phyloP scores from a whole-genome alignment of 1,140 invertebrate genomes.

The Drosophila eugracilis region DNA sequence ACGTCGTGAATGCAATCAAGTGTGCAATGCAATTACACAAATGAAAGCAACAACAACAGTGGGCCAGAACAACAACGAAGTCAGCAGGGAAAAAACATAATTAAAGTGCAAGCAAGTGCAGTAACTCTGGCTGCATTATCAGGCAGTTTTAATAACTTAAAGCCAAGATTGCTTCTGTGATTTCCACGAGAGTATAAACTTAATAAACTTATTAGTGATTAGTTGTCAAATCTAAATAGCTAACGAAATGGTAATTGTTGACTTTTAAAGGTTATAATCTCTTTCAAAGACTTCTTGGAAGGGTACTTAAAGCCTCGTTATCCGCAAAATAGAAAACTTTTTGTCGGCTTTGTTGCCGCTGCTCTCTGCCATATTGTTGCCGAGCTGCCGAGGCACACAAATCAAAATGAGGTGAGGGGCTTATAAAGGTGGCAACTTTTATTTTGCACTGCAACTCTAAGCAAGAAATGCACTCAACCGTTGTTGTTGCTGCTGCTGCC shows the following conservation, averaged over 20 bases:
- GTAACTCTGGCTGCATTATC: slow-evolving; percentile 6
- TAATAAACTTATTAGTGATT: too few species aligned
- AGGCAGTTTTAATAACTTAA: neutral
- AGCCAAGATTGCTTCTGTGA: neutral
- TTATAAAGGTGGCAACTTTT: slow-evolving; percentile 40
- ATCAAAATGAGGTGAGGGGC: slow-evolving; percentile 19
- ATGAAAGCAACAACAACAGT: slow-evolving; percentile 56
- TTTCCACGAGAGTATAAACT: too few species aligned
- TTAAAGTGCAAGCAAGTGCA: slow-evolving; percentile 40
- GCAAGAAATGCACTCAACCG: slow-evolving; percentile 37
- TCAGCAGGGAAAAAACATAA: slow-evolving; percentile 31
- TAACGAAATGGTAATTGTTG: too few species aligned
- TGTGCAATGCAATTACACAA: slow-evolving; percentile 79
- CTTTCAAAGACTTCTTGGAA: too few species aligned
- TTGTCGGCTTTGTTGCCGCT: neutral
- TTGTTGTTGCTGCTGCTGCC: slow-evolving; percentile 29
- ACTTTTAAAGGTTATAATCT: too few species aligned
- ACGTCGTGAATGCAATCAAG: slow-evolving; percentile 68
- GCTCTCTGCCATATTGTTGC: slow-evolving; percentile 48
- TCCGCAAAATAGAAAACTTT: neutral
- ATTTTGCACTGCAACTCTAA: slow-evolving; percentile 36
- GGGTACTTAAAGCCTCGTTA: slow-evolving; percentile 21
- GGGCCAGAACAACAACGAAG: slow-evolving; percentile 8
- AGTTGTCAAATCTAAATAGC: too few species aligned
- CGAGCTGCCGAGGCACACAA: slow-evolving; percentile 32